Base-by-base conservation (phyloP, 2,888 invertebrate genomes). In the Epinotia bilunana region DNA sequence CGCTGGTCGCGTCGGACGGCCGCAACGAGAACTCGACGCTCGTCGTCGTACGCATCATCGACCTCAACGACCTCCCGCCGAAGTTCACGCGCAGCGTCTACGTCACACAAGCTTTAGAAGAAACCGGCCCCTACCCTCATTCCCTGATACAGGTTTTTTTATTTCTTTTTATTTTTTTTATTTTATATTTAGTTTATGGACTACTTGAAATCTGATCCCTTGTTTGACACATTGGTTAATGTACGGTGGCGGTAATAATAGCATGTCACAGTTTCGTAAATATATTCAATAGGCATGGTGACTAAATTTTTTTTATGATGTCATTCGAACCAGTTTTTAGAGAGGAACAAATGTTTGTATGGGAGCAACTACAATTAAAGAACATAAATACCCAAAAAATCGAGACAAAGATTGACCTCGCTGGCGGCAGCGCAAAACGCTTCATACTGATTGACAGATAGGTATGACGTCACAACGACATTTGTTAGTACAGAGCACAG, bases 61-160 rank as follows among this genome's bases (percentile, higher is more conserved):
- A 98, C 92, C 97, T 97, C 87, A 98, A 98, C 94, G 98, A 98
- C 93, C 95, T 98, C 85, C 97, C 98, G 72, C 98, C 98, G 46
- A 95, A 95, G 82, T 97, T 97, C 92, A 95, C 96, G 79, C 95
- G 96, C 87, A 95, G 96, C 80, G 90, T 95, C 74, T 98, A 97
- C 94, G 91, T 95, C 86, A 95, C 96, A 68, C 95, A 95, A 79
- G 96, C 97, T 82, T 95, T 96, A 79, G 98, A 98, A 90, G 97
- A 97, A 91, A 95, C 95, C 83, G 96, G 96, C 83, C 95, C 96
- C 79, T 96, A 96, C 88, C 97, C 97, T 76, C 94, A 95, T 84
- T 89, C 91, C 85, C 95, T 97, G 77, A 96, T 96, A 89, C 95
- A 97, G 97, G 97, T 97, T 95, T 92, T 93, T 39, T 80, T 80